Base-by-base conservation (phyloP, 1,140 invertebrate species). In the Ruditapes philippinarum region DNA sequence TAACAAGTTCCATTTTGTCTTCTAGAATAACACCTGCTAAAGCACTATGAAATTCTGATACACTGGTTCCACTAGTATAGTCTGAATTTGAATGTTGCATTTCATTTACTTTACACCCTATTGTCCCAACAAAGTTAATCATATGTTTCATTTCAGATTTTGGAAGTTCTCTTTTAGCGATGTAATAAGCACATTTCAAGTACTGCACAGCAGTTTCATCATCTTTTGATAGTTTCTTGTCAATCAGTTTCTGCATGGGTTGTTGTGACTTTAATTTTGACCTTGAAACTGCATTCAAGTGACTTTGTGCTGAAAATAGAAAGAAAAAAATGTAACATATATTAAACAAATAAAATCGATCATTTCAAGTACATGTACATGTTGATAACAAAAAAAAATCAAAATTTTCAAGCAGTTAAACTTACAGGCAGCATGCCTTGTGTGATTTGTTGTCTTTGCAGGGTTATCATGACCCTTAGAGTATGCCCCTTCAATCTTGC, bases 21-120 rank as follows among this genome's bases (percentile, higher is more conserved):
- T 80, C 76, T 19, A 82, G 36, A 25, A 82, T 82, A 22, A 81
- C 78, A 19, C 60, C 45, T 14, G 49, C 28, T 4, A 82, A 65
- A 28, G 57, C 80, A 62, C 40, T 65, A 3, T 82, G 51, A 38
- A 82, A 49, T 68, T 82, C 80, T 36, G 80, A 40, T 1, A 82
- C 54, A 65, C 80, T 82, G 2, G 25, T 31, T 22, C 33, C 14
- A 65, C 54, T 62, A 65, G 57, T 65, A 49, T 68, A 82, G 19
- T 33, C 33, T 68, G 7, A 22, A 68, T 68, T 36, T 57, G 54
- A 57, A 57, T 57, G 54, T 19, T 25, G 17, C 54, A 57, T 57
- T 3, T 7, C 5, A 36, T 25, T 68, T 25, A 68, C 25, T 33
- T 31, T 9, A 33, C 19, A 9, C 1, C 25, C 25, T 33, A 36